phyloP scores from a whole-genome alignment of 2,888 invertebrate genomes.

The Rhyacophila evoluta region DNA sequence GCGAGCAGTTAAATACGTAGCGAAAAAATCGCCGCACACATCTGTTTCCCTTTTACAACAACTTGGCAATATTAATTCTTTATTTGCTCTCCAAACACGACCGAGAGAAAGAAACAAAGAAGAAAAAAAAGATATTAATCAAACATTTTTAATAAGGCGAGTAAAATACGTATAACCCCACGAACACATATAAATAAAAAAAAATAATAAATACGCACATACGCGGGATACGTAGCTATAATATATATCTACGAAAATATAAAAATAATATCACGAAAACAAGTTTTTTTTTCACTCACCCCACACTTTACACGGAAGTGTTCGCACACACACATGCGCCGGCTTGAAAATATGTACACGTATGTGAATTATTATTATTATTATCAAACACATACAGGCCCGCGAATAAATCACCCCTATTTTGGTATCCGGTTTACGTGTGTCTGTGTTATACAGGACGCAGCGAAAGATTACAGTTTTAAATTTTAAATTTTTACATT shows the following conservation, averaged over 20 bases:
- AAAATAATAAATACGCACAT: constrained; percentile 14
- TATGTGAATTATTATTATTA: constrained; percentile 24
- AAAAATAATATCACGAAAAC: constrained; percentile 22
- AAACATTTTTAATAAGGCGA: constrained; percentile 22
- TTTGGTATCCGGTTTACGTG: not conserved
- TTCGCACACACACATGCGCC: not conserved
- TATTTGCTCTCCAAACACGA: constrained; percentile 24
- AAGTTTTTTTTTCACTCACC: constrained; percentile 21
- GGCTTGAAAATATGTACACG: constrained; percentile 4
- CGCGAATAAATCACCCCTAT: constrained; percentile 24
- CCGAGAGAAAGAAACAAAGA: constrained; percentile 22
- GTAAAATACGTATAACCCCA: constrained; percentile 15
- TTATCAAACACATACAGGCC: constrained; percentile 9
- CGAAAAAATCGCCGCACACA: not conserved
- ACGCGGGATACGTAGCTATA: not conserved
- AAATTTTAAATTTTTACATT: not conserved
- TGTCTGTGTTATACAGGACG: not conserved
- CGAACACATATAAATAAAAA: constrained; percentile 23
- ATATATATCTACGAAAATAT: constrained; percentile 20
- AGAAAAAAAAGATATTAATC: constrained; percentile 24
- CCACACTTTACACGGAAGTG: constrained; percentile 24
- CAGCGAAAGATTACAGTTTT: not conserved
- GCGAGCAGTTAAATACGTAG: not conserved
- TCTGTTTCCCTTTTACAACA: not conserved
- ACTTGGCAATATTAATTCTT: constrained; percentile 19